A percentile compares a stretch with the other conserved stretches of the same genome.
These are phyloP conservation scores for Corythucha ciliata DNA, from an alignment of 2,888 invertebrate species.

Conservation along the genomic window DNA sequence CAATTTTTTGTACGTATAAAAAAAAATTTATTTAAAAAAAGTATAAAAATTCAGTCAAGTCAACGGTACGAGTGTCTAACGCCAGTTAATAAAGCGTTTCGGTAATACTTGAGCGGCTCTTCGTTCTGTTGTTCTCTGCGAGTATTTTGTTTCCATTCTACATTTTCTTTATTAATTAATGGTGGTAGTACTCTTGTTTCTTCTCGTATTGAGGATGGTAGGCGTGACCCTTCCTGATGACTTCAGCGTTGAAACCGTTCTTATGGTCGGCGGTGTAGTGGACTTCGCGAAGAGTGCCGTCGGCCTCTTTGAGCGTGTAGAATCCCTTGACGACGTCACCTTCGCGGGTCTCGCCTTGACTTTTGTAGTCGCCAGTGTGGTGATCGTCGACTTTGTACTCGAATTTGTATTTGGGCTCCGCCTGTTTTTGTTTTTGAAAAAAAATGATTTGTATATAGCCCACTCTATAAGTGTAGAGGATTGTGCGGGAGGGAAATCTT, in stretches of 20 bases:
- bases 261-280: constrained; percentile 36
- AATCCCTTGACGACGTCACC: constrained; percentile 33
- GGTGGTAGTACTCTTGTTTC: constrained; percentile 13
- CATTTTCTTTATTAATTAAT: too few relatives aligned
- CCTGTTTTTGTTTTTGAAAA: too few relatives aligned
- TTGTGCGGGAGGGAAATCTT: too few relatives aligned
- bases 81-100: too few relatives aligned
- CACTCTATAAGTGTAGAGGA: too few relatives aligned
- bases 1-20: too few relatives aligned
- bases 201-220: constrained; percentile 26
- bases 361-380: constrained; percentile 31
- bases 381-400: constrained; percentile 32
- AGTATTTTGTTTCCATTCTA: too few relatives aligned
- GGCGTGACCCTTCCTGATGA: constrained; percentile 32
- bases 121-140: too few relatives aligned
- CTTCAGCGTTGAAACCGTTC: constrained; percentile 37
- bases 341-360: constrained; percentile 30
- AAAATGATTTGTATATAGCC: background rate
- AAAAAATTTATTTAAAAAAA: too few relatives aligned
- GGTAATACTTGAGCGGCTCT: too few relatives aligned
- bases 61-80: too few relatives aligned
- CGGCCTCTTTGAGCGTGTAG: constrained; percentile 39
- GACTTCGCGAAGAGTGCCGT: constrained; percentile 33
- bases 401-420: constrained; percentile 30
- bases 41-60: too few relatives aligned